Percentiles rank a stretch among this genome's conserved stretches.
phyloP scores from a whole-genome alignment of 1,140 invertebrate genomes.

The Tetramorium parvispinum region DNA sequence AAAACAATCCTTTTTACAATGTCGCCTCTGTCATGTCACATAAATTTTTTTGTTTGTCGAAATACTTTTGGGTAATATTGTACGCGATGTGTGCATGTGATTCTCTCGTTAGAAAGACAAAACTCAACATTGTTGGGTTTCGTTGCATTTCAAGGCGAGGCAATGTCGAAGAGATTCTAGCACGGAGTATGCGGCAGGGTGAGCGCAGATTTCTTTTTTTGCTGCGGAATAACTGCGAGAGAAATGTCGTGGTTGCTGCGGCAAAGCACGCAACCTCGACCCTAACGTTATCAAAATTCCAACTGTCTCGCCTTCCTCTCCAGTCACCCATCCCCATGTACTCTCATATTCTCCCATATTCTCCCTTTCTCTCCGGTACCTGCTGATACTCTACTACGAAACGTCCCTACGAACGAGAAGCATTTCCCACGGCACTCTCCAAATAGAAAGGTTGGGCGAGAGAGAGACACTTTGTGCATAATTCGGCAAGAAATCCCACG shows the following conservation, averaged over 20 bases:
- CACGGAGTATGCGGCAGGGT: neutral
- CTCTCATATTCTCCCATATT: conserved; percentile 23
- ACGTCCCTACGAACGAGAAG: conserved; percentile 22
- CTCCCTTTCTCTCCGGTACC: neutral
- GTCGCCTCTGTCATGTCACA: neutral
- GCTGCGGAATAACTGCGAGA: conserved; percentile 54
- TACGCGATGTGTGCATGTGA: neutral
- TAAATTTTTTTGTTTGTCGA: neutral
- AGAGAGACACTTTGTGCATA: conserved; percentile 63
- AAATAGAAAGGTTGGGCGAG: conserved; percentile 3
- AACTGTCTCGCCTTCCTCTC: conserved; percentile 56
- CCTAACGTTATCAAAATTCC: conserved; percentile 76
- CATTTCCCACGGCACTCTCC: conserved; percentile 53
- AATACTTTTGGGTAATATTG: conserved; percentile 22
- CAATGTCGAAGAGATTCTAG: conserved; percentile 39
- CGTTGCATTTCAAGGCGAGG: conserved; percentile 46
- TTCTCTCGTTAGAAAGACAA: conserved; percentile 42
- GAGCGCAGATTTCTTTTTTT: conserved; percentile 49
- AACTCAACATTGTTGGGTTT: neutral
- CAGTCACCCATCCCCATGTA: neutral
- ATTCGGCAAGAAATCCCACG: conserved; percentile 64
- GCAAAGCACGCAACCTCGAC: conserved; percentile 66
- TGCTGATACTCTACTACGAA: conserved; percentile 29
- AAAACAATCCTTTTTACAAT: neutral
- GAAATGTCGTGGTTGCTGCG: conserved; percentile 74